phyloP scores from a whole-genome alignment of 2,888 invertebrate species.

The Mamestra brassicae region DNA sequence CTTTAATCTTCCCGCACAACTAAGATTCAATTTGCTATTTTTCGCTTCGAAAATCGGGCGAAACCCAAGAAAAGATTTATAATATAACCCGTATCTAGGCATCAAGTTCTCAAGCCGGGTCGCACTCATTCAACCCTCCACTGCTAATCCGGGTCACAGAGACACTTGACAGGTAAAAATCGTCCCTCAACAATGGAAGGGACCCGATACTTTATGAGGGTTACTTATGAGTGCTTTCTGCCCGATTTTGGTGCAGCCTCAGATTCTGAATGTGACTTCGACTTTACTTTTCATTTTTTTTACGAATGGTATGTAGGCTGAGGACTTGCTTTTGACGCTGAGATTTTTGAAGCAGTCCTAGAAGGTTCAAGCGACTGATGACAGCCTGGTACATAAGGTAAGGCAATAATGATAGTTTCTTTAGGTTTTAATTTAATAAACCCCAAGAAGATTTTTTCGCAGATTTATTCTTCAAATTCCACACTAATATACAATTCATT shows the following conservation, averaged over 20 bases:
- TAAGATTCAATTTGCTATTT: slow-evolving; percentile 34
- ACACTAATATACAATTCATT: not conserved
- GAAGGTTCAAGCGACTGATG: slow-evolving; percentile 8
- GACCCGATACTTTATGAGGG: slow-evolving; percentile 73
- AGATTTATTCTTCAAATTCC: not conserved
- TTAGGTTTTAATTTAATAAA: not conserved
- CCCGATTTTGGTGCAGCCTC: slow-evolving; percentile 60
- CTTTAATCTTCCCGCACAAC: not conserved
- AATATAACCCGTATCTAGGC: slow-evolving; percentile 50
- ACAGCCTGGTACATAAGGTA: slow-evolving; percentile 10
- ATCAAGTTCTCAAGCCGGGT: slow-evolving; percentile 63
- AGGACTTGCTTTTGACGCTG: slow-evolving; percentile 15
- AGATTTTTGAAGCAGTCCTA: slow-evolving; percentile 25
- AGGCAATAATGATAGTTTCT: too few relatives aligned
- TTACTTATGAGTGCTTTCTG: slow-evolving; percentile 71
- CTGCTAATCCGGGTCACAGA: slow-evolving; percentile 72
- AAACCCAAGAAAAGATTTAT: slow-evolving; percentile 45
- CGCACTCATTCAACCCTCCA: slow-evolving; percentile 66
- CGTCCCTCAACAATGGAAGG: slow-evolving; percentile 72
- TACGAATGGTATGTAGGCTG: slow-evolving; percentile 23
- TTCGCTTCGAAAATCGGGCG: not conserved
- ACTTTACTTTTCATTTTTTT: slow-evolving; percentile 59
- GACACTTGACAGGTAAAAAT: slow-evolving; percentile 77
- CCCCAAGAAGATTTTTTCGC: not conserved
- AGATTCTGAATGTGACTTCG: slow-evolving; percentile 63